phyloP scores from a whole-genome alignment of 1,140 invertebrate genomes.

The Drosophila triauraria region DNA sequence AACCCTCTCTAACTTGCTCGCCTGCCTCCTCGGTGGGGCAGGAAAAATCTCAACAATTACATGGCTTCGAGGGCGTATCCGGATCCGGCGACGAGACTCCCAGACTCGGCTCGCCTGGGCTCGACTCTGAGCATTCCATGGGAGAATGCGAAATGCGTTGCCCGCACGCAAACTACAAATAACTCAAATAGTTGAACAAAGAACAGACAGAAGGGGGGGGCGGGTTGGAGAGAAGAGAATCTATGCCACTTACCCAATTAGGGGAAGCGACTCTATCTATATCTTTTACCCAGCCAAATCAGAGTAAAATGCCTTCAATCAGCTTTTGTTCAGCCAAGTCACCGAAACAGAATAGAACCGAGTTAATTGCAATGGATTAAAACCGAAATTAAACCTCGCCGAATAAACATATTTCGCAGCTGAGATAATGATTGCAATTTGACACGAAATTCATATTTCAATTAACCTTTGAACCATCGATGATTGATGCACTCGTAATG shows the following conservation, averaged over 20 bases:
- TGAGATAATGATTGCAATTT: conserved; percentile 14
- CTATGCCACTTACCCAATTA: conserved; percentile 47
- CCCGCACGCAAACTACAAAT: conserved; percentile 68
- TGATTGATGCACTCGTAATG: conserved; percentile 17
- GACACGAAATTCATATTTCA: conserved; percentile 11
- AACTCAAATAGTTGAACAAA: conserved; percentile 58
- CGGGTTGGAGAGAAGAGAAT: neutral
- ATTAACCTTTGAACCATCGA: conserved; percentile 9
- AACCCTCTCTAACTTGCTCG: neutral
- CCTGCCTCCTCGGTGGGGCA: neutral
- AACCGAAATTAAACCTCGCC: neutral
- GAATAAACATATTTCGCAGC: neutral
- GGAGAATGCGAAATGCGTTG: conserved; percentile 52
- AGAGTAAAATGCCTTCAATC: conserved; percentile 14
- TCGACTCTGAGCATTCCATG: conserved; percentile 43
- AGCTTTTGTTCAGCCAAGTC: neutral
- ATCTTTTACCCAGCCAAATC: conserved; percentile 2
- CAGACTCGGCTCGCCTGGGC: neutral
- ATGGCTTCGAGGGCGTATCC: conserved; percentile 14
- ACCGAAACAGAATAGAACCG: neutral
- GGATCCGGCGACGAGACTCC: conserved; percentile 12
- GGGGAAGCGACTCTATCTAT: conserved; percentile 19
- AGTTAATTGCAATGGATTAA: neutral
- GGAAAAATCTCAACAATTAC: conserved; percentile 47
- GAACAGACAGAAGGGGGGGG: conserved; percentile 9